phyloP scores from a whole-genome alignment of 2,113 vertebrate species.

The Fregetta grallaria region DNA sequence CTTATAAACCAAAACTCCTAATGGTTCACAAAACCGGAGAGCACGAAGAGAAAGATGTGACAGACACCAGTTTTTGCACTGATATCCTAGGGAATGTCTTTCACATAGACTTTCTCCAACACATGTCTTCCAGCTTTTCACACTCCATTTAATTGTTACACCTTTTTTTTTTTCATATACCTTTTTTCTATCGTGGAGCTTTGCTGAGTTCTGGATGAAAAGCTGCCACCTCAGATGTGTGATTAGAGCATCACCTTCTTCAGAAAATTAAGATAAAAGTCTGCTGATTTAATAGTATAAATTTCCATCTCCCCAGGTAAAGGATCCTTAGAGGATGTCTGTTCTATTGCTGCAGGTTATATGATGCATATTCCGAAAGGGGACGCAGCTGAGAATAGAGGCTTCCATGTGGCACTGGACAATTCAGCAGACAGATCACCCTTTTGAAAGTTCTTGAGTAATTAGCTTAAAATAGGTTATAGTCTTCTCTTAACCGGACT shows the following conservation, averaged over 20 bases:
- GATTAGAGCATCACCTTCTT: background rate
- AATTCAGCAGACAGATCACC: background rate
- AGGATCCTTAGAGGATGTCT: background rate
- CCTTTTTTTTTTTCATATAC: background rate
- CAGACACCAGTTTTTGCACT: background rate
- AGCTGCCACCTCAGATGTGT: background rate
- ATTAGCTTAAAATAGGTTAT: background rate
- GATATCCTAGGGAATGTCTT: background rate
- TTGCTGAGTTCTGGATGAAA: constrained; percentile 8
- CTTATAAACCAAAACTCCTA: background rate
- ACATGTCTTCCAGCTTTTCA: background rate
- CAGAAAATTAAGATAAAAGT: background rate
- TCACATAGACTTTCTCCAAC: background rate
- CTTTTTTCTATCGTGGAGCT: background rate
- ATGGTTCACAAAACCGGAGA: background rate
- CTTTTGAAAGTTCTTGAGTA: background rate
- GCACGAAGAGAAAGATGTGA: background rate
- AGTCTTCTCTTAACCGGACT: background rate
- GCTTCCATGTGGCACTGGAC: background rate
- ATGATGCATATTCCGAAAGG: background rate
- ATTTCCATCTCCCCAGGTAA: background rate
- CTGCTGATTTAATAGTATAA: background rate
- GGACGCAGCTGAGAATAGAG: background rate
- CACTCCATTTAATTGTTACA: background rate
- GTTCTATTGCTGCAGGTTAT: background rate